Evolutionary conservation across 2,888 invertebrate genomes (phyloP), one percentile per base, ranked within the genome.

Genomic region (Quadroppia sp.): DNA sequence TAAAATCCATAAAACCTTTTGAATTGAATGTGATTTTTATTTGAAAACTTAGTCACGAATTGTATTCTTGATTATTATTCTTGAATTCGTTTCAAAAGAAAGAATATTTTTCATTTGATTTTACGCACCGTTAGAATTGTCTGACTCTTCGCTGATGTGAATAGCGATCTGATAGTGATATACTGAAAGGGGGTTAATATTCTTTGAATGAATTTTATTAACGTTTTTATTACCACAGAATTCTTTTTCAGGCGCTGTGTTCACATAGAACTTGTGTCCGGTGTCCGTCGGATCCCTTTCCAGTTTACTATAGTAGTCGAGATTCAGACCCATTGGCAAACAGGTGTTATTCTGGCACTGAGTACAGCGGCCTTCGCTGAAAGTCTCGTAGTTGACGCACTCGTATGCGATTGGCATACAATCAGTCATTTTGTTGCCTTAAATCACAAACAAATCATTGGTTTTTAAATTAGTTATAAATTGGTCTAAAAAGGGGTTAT

Each of bases 91-190:
- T n/a, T n/a, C n/a, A n/a, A n/a, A n/a, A n/a, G n/a, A n/a, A n/a
- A n/a, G n/a, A n/a, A n/a, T n/a, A n/a, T n/a, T n/a, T n/a, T n/a
- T n/a, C n/a, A n/a, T n/a, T n/a, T n/a, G n/a, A n/a, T n/a, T n/a
- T n/a, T n/a, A 15, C n/a, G 20, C 4, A 28, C 36, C 32, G 1
- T 7, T 36, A n/a, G 61, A 2, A 9, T 32, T 13, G 20, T 15
- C 25, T 1, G 64, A 64, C 2, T 64, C 36, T 23, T 36, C 2
- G 1, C 45, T 9, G 1, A 69, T 28, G 15, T 69, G 69, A 17
- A 69, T 17, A 15, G 69, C 69, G 6, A 69, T 42, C 42, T 69
- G 69, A 69, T 69, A 69, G 45, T 69, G 69, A 69, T 20, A 42
- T 23, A 69, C 69, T 69, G 36, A 28, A 42, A 45, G 42, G 4